Evolutionary conservation across 35 echinoderm and acorn worm genomes (phyloP).

Genomic region (Stichopus chloronotus): DNA sequence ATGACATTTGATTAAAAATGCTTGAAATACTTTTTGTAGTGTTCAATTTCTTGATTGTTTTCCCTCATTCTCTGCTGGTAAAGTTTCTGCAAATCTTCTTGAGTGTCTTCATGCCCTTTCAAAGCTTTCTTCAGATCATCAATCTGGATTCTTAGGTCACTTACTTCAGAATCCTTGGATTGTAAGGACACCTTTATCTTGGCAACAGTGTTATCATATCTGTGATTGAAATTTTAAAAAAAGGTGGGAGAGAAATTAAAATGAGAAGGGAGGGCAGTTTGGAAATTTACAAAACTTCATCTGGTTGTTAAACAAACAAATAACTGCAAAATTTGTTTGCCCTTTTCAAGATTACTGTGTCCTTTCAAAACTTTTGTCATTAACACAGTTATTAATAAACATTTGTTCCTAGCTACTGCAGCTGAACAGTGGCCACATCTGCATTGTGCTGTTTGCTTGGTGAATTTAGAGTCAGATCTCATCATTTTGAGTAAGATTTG

Average conservation of each 20-base stretch:
- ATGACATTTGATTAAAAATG: neutral
- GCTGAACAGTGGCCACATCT: too few relatives aligned
- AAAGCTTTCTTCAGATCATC: conserved; percentile 76
- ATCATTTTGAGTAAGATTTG: too few relatives aligned
- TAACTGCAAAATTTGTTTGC: neutral
- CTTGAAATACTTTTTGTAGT: conserved; percentile 73
- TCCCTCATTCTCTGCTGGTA: conserved; percentile 87
- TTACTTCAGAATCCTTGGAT: conserved; percentile 53
- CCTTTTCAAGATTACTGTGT: neutral
- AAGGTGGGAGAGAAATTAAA: neutral
- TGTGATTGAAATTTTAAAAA: neutral
- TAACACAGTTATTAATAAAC: too few relatives aligned
- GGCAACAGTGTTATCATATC: conserved; percentile 53
- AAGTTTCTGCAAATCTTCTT: conserved; percentile 77
- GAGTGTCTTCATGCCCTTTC: conserved; percentile 50
- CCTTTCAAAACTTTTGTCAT: too few relatives aligned
- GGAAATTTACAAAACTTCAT: neutral
- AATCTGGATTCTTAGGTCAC: conserved; percentile 86
- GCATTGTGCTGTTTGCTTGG: too few relatives aligned
- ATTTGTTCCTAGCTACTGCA: too few relatives aligned
- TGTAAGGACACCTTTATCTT: conserved; percentile 58
- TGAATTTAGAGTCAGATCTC: too few relatives aligned
- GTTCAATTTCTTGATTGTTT: conserved; percentile 81
- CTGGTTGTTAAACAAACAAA: neutral
- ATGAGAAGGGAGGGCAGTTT: neutral